A percentile compares a stretch with the other conserved stretches of the same genome.
Evolutionary conservation across 2,797 vertebrate species (phyloP).

Genomic region (Lutjanus campechanus): DNA sequence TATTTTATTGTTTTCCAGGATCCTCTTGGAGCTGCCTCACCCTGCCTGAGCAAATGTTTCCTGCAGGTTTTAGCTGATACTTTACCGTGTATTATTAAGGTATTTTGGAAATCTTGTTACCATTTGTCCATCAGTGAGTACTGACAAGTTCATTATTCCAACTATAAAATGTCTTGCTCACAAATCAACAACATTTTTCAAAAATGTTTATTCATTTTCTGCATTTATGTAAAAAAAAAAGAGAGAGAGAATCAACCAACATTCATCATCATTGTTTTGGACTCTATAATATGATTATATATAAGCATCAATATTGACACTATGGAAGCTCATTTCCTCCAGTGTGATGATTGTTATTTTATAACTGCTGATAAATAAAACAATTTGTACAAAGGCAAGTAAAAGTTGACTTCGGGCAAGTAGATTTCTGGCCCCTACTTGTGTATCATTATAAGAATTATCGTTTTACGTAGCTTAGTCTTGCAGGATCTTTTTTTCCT

Average conservation of each 20-base stretch:
- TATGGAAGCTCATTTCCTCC: too few relatives aligned
- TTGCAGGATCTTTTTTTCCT: too few relatives aligned
- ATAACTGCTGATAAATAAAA: too few relatives aligned
- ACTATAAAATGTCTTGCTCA: background rate
- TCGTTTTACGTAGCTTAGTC: too few relatives aligned
- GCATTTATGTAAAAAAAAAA: background rate
- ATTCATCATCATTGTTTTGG: background rate
- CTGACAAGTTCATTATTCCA: too few relatives aligned
- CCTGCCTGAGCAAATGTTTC: background rate
- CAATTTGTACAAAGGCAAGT: too few relatives aligned
- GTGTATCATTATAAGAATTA: too few relatives aligned
- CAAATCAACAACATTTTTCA: background rate
- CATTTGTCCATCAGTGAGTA: background rate
- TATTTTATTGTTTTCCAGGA: background rate
- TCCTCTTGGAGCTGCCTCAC: background rate
- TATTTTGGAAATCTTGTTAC: background rate
- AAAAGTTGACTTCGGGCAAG: too few relatives aligned
- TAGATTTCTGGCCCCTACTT: too few relatives aligned
- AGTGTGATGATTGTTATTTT: too few relatives aligned
- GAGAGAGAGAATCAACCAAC: background rate
- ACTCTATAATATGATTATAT: background rate
- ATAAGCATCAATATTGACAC: background rate
- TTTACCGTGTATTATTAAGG: background rate
- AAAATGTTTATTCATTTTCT: background rate
- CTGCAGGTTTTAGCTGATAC: background rate